Conservation (phyloP, 2,113 vertebrate genomes). For the Microcebus lehilahytsara region DNA sequence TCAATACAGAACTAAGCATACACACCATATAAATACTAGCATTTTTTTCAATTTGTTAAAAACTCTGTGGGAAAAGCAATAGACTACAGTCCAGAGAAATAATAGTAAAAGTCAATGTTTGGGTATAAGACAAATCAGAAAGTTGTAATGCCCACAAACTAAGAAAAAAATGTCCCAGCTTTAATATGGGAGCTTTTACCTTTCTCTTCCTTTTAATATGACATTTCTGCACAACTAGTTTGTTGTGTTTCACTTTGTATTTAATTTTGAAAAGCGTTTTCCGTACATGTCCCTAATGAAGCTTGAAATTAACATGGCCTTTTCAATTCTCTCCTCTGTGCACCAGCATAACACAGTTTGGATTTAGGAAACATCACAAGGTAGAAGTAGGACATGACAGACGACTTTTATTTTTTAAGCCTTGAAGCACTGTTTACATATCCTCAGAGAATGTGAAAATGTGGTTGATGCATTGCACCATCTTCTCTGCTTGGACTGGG, state of each 20-base stretch:
- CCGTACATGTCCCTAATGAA: slow-evolving; percentile 60
- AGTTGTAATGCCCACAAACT: slow-evolving; percentile 33
- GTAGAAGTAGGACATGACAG: slow-evolving; percentile 15
- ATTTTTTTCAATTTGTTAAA: slow-evolving; percentile 39
- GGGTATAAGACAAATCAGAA: neutral
- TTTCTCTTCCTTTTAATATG: slow-evolving; percentile 6
- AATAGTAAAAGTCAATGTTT: slow-evolving; percentile 11
- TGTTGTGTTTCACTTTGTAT: slow-evolving; percentile 42
- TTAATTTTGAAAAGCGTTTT: slow-evolving; percentile 64
- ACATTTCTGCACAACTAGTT: slow-evolving; percentile 31
- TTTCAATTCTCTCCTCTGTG: slow-evolving; percentile 62
- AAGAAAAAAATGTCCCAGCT: neutral
- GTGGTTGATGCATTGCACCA: neutral
- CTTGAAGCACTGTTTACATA: slow-evolving; percentile 39
- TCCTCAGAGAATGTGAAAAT: neutral
- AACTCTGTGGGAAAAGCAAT: slow-evolving; percentile 7
- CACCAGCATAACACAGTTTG: slow-evolving; percentile 24
- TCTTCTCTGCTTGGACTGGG: neutral
- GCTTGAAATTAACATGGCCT: slow-evolving; percentile 69
- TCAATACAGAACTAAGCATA: neutral
- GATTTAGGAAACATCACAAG: slow-evolving; percentile 21
- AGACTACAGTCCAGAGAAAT: slow-evolving; percentile 16
- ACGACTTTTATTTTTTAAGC: slow-evolving; percentile 18
- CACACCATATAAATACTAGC: neutral
- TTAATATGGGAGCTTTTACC: neutral